Percentiles rank a stretch among this genome's conserved stretches.
phyloP scores from a whole-genome alignment of 92 coral and sea anemone genomes.

The Paragorgia papillata region DNA sequence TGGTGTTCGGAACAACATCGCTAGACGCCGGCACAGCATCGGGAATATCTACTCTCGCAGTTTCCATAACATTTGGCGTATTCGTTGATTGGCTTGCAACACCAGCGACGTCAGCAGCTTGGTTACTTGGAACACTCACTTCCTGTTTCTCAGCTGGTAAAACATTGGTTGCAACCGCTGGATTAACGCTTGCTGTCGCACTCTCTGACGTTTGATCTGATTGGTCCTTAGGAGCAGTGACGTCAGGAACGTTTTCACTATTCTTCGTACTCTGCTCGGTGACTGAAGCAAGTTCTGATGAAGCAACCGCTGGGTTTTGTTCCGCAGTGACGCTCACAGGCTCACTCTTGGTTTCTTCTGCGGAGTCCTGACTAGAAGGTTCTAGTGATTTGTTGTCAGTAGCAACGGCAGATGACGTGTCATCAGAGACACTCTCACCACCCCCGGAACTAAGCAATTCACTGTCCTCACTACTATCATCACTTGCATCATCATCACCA shows the following conservation, averaged over 20 bases:
- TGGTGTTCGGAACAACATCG: constrained; percentile 22
- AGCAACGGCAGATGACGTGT: constrained; percentile 3
- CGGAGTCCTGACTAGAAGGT: constrained; percentile 7
- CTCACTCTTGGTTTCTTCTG: constrained; percentile 6
- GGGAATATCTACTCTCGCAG: constrained; percentile 41
- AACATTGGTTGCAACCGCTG: constrained; percentile 8
- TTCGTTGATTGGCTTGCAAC: constrained; percentile 9
- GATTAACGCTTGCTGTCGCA: constrained; percentile 14
- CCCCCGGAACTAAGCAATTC: constrained; percentile 3
- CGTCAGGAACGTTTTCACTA: constrained; percentile 15
- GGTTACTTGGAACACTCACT: not conserved
- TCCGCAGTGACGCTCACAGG: not conserved
- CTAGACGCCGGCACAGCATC: constrained; percentile 33
- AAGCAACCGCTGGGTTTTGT: not conserved
- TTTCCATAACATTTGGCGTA: constrained; percentile 28
- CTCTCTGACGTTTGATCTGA: not conserved
- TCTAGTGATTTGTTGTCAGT: not conserved
- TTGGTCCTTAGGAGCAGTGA: not conserved
- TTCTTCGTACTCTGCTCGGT: constrained; percentile 11
- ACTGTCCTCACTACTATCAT: not conserved
- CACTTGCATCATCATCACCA: not conserved
- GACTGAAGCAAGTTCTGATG: not conserved
- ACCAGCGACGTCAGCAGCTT: not conserved
- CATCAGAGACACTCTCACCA: not conserved
- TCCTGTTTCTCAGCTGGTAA: not conserved